phyloP scores from a whole-genome alignment of 53 echinoderm and acorn worm species.

The Antedon mediterranea region DNA sequence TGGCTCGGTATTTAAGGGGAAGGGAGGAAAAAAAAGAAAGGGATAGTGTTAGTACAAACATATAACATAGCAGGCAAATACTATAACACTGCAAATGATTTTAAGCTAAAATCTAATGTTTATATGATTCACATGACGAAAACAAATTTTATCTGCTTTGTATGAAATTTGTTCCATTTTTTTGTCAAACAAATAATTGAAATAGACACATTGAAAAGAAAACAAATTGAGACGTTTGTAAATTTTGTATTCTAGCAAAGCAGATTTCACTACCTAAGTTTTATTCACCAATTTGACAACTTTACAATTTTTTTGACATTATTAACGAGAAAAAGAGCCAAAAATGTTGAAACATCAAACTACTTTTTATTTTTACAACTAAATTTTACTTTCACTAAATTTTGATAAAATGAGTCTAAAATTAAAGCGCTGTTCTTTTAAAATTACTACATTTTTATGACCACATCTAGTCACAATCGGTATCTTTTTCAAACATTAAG shows the following conservation, averaged over 20 bases:
- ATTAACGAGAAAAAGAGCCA: not conserved
- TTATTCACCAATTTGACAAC: conserved; percentile 1
- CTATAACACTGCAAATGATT: not conserved
- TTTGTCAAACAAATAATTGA: not conserved
- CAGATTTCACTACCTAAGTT: not conserved
- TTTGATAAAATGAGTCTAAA: not conserved
- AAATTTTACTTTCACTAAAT: not conserved
- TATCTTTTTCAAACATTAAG: not conserved
- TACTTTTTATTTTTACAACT: not conserved
- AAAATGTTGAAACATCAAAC: not conserved
- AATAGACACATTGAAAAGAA: not conserved
- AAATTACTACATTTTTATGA: not conserved
- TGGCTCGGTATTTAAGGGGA: not conserved
- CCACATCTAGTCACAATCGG: not conserved
- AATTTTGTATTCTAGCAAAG: not conserved
- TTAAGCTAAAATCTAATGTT: too few relatives aligned
- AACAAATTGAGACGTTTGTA: not conserved
- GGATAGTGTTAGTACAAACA: not conserved
- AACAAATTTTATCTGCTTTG: not conserved
- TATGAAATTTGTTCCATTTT: not conserved
- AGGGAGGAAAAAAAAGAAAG: not conserved
- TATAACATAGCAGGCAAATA: not conserved
- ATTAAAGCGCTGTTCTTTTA: not conserved
- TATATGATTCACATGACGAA: too few relatives aligned
- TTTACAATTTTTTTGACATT: not conserved